Evolutionary conservation across 2,113 vertebrate genomes (phyloP).

Genomic region (Carlito syrichta): DNA sequence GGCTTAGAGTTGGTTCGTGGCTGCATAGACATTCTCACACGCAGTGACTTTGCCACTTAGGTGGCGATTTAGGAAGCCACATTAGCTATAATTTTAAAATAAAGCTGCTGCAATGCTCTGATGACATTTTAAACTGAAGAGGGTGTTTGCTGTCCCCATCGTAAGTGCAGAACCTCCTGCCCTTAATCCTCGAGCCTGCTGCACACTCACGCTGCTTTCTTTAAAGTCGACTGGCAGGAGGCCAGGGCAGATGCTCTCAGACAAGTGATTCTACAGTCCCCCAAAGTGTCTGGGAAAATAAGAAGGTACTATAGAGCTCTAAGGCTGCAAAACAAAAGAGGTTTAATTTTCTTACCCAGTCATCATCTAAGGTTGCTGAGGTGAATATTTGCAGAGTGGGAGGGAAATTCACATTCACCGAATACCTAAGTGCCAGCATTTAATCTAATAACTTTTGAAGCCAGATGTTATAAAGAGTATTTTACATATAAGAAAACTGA

Average conservation of each 20-base stretch:
- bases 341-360: background rate
- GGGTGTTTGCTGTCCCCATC: background rate
- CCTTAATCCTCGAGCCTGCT: background rate
- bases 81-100: background rate
- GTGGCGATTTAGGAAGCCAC: background rate
- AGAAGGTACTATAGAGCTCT: constrained; percentile 24
- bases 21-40: background rate
- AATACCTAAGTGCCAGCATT: background rate
- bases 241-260: background rate
- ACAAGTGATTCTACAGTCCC: background rate
- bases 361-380: background rate
- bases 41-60: background rate
- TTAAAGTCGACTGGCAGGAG: background rate
- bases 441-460: background rate
- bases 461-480: background rate
- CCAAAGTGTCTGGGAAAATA: background rate
- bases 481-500: background rate
- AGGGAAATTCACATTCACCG: background rate
- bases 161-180: background rate
- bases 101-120: background rate
- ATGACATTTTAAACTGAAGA: background rate
- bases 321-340: constrained; percentile 27
- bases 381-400: background rate
- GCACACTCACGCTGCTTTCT: background rate
- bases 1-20: background rate